Conservation (phyloP, 53 echinoderm and acorn worm species). For the Arbacia lixula region DNA sequence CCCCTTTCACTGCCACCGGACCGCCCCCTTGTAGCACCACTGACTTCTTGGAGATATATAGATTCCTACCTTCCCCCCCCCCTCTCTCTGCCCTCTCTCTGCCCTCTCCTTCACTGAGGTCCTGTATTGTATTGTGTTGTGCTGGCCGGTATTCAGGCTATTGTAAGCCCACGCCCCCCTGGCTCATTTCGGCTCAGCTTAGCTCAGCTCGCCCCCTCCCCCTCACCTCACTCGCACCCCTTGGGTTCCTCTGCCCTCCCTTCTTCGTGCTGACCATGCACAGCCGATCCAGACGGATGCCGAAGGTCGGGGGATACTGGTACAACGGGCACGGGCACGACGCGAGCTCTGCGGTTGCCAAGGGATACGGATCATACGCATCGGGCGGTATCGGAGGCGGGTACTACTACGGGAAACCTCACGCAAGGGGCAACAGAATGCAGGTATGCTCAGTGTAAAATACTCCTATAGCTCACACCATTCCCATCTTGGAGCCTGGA, state of each 20-base stretch:
- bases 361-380: constrained; percentile 23
- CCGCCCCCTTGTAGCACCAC: not conserved
- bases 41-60: not conserved
- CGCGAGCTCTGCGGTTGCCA: constrained; percentile 21
- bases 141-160: too few relatives aligned
- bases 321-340: constrained; percentile 43
- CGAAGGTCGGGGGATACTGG: constrained; percentile 48
- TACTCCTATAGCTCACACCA: not conserved
- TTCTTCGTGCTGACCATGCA: constrained; percentile 19
- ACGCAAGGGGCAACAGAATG: constrained; percentile 29
- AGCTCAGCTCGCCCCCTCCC: not conserved
- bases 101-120: too few relatives aligned
- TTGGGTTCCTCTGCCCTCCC: not conserved
- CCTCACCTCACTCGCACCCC: too few relatives aligned
- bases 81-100: too few relatives aligned
- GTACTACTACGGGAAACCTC: constrained; percentile 34
- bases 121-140: too few relatives aligned
- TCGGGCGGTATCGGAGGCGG: not conserved
- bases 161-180: too few relatives aligned
- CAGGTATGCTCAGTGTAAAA: not conserved
- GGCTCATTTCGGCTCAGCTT: too few relatives aligned
- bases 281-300: constrained; percentile 43
- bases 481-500: too few relatives aligned
- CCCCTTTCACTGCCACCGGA: not conserved
- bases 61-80: too few relatives aligned